A percentile compares a stretch with the other conserved stretches of the same genome.
Evolutionary conservation across 2,113 vertebrate genomes (phyloP).

Genomic region (Myrmecophaga tridactyla): DNA sequence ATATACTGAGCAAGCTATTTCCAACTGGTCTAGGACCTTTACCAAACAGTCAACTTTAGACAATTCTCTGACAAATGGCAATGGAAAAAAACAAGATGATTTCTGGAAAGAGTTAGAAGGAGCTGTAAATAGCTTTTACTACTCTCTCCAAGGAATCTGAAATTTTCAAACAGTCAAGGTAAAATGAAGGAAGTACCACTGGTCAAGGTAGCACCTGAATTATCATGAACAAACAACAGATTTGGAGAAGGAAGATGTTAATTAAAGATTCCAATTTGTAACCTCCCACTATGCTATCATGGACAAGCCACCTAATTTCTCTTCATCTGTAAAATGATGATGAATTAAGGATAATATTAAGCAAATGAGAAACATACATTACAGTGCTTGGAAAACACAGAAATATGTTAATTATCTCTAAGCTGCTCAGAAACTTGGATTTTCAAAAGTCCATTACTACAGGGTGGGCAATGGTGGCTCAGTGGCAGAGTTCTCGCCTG

Average conservation of each 20-base stretch:
- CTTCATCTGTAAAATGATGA: background rate
- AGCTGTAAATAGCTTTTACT: background rate
- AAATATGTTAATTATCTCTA: background rate
- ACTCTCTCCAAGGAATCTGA: background rate
- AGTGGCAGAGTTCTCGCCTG: too few relatives aligned
- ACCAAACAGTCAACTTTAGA: background rate
- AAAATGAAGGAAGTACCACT: background rate
- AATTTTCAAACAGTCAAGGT: background rate
- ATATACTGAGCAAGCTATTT: background rate
- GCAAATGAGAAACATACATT: background rate
- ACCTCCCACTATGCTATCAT: background rate
- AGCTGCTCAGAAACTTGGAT: background rate
- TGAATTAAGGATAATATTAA: background rate
- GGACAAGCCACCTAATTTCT: background rate
- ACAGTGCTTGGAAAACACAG: constrained; percentile 27
- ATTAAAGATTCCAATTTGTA: constrained; percentile 8
- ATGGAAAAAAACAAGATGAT: background rate
- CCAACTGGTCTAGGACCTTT: background rate
- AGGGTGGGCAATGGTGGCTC: too few relatives aligned
- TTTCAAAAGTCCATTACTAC: constrained; percentile 1
- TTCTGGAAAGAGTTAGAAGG: background rate
- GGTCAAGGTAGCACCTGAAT: background rate
- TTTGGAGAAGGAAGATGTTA: background rate
- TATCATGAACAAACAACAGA: background rate
- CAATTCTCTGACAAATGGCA: too few relatives aligned